Evolutionary conservation across 2,113 vertebrate species (phyloP), one percentile per base, ranked within the genome.

Genomic region (Condylura cristata): DNA sequence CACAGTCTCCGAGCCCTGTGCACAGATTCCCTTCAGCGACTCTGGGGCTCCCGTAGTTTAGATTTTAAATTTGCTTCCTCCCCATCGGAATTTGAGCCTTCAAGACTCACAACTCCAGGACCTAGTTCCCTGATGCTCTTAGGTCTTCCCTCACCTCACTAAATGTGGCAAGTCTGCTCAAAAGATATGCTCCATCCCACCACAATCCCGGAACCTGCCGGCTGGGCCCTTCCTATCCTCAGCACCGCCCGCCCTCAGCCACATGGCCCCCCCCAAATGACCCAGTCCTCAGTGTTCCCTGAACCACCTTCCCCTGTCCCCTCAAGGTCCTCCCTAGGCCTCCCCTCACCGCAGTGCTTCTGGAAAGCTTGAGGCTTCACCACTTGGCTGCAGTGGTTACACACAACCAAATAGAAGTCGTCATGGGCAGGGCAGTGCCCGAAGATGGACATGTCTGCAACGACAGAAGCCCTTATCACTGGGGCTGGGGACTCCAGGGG

Each of bases 341-440:
- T 51, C 87, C 37, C 92, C 98, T 98, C 98, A 98, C 98, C 99
- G 84, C 99, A 99, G 98, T 99, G 99, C 96, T 99, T 99, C 97
- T 99, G 99, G 94, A 99, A 99, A 37, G 99, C 99, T 97, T 99
- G 99, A 2, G 99, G 99, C 97, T 99, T 99, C 97, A 99, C 99
- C 89, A 99, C 99, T 95, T 99, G 99, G 97, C 99, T 98, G 97
- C 99, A 99, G 80, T 99, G 99, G 98, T 99, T 99, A 97, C 99
- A 99, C 41, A 99, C 99, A 97, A 99, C 99, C 98, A 99, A 98
- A 98, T 99, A 99, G 97, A 99, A 99, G 97, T 99, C 99, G 5
- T 99, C 99, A 0, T 99, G 99, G 5, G 99, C 99, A 0, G 99
- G 99, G 97, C 99, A 99, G 95, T 99, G 99, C 90, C 99, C 99